Evolutionary conservation across 1,140 invertebrate genomes (phyloP), one percentile per base, ranked within the genome.

Genomic region (Frieseomelitta varia): DNA sequence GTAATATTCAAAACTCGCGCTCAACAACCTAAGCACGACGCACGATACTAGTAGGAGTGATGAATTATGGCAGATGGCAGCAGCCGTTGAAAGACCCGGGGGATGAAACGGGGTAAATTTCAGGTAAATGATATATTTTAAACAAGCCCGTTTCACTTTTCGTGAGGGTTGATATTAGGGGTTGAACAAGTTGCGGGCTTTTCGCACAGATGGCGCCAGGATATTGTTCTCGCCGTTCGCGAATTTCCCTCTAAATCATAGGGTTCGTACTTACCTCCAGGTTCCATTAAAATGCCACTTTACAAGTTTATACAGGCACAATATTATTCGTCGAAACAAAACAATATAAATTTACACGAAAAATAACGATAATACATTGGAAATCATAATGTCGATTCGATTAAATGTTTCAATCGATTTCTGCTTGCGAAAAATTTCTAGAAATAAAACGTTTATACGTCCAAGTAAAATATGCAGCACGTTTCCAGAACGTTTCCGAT

Each of bases 201-300:
- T 85, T 77, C 11, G 11, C 74, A 87, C 34, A 91, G 93, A 93
- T 94, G 93, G 92, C 93, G 91, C 89, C 87, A 91, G 80, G 17
- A 47, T 85, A 78, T 67, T 24, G 75, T 88, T 88, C 61, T n/a
- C 56, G 17, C 8, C 24, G 15, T 30, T 79, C 10, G 63, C 27
- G 4, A 34, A 47, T 27, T 69, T 78, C 65, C 67, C 81, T 75
- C 30, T 69, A 12, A 15, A 17, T 8, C 4, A 27, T 30, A 56
- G 14, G 17, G n/a, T 19, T 8, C 15, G 3, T 39, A 27, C 14
- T 39, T 24, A 58, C 24, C 30, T 27, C 14, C n/a, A 14, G 21
- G 39, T 27, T 21, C 21, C 34, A 2, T 27, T 14, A 4, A 63
- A 55, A 14, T 12, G 14, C 12, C n/a, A 27, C 24, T 14, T 63